Conservation (phyloP, 2,797 vertebrate species). For the Channallabes apus region DNA sequence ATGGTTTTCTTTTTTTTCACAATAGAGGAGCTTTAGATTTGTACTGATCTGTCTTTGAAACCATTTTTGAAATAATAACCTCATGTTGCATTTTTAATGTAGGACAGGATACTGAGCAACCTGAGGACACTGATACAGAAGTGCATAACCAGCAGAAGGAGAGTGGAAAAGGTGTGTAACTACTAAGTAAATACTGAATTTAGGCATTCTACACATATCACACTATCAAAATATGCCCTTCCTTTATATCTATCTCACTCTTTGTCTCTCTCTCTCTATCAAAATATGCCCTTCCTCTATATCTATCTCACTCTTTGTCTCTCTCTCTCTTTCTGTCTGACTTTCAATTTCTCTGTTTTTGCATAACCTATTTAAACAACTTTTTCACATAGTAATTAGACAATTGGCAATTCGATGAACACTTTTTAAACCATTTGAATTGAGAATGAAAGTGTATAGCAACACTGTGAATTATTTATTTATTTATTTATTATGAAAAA, state of each 20-base stretch:
- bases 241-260: no score
- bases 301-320: no score
- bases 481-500: not conserved
- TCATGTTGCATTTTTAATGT: not conserved
- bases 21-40: not conserved
- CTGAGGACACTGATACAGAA: not conserved
- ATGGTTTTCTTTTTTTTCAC: not conserved
- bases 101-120: constrained; percentile 4
- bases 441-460: no score
- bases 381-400: no score
- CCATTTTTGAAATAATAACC: constrained; percentile 1
- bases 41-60: constrained; percentile 5
- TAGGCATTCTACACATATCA: not conserved
- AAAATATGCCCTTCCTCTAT: no score
- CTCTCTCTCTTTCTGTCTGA: no score
- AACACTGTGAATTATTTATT: not conserved
- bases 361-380: no score
- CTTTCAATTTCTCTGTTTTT: no score
- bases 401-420: no score
- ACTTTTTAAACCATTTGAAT: no score
- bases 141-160: not conserved
- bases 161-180: not conserved
- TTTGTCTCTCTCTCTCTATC: no score
- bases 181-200: not conserved
- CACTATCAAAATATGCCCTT: not conserved